A percentile compares a stretch with the other conserved stretches of the same genome.
Conservation (phyloP, 2,113 vertebrate species). For the Dermatemys mawii region DNA sequence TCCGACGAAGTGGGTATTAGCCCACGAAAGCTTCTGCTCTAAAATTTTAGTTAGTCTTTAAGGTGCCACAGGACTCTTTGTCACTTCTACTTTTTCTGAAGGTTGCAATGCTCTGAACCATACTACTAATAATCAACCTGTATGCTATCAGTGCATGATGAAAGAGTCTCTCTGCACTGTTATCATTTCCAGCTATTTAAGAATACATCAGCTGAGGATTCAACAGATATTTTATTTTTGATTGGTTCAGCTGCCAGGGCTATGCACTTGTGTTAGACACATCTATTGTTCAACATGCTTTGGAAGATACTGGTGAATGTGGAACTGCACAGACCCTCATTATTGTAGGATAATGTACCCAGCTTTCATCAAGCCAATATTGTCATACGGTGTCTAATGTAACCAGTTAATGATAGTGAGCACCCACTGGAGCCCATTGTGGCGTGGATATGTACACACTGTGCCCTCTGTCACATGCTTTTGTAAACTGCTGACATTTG, state of each 20-base stretch:
- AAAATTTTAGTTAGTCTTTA: too few relatives aligned
- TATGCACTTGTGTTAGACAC: constrained; percentile 15
- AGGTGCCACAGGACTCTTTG: too few relatives aligned
- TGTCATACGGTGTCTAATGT: not conserved
- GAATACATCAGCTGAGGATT: not conserved
- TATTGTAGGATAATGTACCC: not conserved
- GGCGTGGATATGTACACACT: not conserved
- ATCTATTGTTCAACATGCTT: not conserved
- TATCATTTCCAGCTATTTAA: not conserved
- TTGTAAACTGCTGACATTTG: not conserved
- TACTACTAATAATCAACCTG: not conserved
- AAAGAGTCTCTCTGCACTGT: not conserved
- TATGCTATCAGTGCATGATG: not conserved
- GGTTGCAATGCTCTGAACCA: not conserved
- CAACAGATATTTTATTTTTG: not conserved
- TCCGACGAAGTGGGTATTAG: too few relatives aligned
- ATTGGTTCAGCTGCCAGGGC: not conserved
- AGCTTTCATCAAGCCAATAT: not conserved
- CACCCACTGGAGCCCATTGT: not conserved
- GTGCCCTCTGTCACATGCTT: not conserved
- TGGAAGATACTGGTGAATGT: constrained; percentile 1
- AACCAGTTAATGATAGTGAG: not conserved
- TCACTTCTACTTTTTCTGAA: too few relatives aligned
- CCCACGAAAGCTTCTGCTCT: too few relatives aligned
- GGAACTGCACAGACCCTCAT: not conserved